These are phyloP conservation scores for Caprella mutica DNA, from an alignment of 2,888 invertebrate species.

Conservation along the genomic window DNA sequence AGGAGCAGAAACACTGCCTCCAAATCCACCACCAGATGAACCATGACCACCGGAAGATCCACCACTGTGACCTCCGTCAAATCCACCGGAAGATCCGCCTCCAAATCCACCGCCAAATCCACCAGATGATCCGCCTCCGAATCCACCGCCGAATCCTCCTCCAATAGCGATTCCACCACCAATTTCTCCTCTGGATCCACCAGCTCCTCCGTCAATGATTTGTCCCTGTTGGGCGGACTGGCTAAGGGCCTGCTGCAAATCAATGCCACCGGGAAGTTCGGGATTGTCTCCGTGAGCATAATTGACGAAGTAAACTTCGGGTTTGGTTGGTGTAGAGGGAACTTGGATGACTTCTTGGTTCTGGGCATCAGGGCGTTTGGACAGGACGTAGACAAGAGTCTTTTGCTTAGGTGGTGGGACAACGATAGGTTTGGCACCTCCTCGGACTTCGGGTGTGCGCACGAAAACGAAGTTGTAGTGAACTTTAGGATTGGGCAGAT, in stretches of 20 bases:
- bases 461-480: constrained; percentile 7
- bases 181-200: background rate
- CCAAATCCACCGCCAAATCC: background rate
- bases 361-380: background rate
- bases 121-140: background rate
- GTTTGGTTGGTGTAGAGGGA: background rate
- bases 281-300: constrained; percentile 4
- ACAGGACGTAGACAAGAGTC: constrained; percentile 1
- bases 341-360: constrained; percentile 1
- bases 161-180: background rate
- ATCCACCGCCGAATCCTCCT: too few species aligned
- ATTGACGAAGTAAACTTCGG: constrained; percentile 4
- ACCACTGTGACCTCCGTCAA: background rate
- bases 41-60: background rate
- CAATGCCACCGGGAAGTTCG: background rate
- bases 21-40: too few species aligned
- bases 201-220: background rate
- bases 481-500: background rate
- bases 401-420: constrained; percentile 2
- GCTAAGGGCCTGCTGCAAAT: background rate
- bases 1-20: background rate
- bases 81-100: background rate
- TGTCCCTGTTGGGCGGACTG: constrained; percentile 1
- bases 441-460: background rate
- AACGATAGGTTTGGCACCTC: background rate